A percentile compares a stretch with the other conserved stretches of the same genome.
These are phyloP conservation scores for Apodemia hepburni DNA, from an alignment of 2,888 invertebrate species.

Conservation along the genomic window DNA sequence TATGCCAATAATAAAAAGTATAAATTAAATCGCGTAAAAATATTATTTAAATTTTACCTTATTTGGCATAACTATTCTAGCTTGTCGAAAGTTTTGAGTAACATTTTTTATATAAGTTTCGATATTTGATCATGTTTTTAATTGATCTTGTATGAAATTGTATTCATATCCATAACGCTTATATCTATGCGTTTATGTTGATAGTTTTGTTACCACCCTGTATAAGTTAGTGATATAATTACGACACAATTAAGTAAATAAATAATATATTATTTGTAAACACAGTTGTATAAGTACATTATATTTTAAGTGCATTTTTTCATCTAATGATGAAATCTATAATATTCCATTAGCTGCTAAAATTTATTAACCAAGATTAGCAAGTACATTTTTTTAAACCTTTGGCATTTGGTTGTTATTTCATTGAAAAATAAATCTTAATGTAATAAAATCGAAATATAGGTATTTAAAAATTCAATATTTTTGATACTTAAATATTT, in stretches of 20 bases:
- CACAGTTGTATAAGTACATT: not conserved
- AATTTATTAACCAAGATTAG: not conserved
- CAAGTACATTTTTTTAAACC: not conserved
- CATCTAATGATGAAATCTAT: not conserved
- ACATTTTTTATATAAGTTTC: too few relatives aligned
- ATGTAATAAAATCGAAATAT: not conserved
- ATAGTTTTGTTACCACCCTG: not conserved
- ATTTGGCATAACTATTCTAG: not conserved
- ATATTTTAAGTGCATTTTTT: not conserved
- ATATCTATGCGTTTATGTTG: not conserved
- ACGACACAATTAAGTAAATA: not conserved
- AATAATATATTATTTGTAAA: not conserved
- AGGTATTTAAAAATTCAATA: not conserved
- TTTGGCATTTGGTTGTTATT: not conserved
- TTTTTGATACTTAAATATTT: too few relatives aligned
- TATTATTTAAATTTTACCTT: not conserved
- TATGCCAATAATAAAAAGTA: too few relatives aligned
- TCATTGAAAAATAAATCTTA: not conserved
- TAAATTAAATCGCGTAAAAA: not conserved
- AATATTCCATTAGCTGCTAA: not conserved
- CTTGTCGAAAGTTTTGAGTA: not conserved
- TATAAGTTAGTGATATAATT: not conserved
- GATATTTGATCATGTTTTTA: not conserved
- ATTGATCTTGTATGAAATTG: not conserved
- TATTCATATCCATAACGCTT: not conserved